These are phyloP conservation scores for Aphyosemion australe DNA, from an alignment of 2,113 vertebrate genomes.

Conservation along the genomic window DNA sequence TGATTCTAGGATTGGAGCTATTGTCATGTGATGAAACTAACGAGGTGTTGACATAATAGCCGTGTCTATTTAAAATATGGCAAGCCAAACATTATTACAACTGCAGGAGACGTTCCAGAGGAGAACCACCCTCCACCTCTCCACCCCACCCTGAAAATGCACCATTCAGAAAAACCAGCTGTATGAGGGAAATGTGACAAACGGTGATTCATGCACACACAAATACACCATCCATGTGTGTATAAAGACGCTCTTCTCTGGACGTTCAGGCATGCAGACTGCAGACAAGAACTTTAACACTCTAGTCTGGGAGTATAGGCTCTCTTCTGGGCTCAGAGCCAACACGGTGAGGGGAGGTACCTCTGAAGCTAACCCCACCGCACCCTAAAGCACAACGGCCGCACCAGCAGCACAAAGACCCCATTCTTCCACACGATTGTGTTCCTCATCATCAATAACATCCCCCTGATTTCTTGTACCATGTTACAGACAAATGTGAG, in stretches of 20 bases:
- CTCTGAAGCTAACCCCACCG: slow-evolving; percentile 42
- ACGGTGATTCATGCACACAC: slow-evolving; percentile 18
- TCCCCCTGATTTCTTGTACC: slow-evolving; percentile 19
- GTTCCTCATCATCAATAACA: slow-evolving; percentile 45
- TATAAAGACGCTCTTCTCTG: slow-evolving; percentile 21
- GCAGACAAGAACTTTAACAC: slow-evolving; percentile 71
- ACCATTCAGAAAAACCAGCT: slow-evolving; percentile 11
- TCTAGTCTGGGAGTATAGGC: slow-evolving; percentile 42
- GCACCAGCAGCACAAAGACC: slow-evolving; percentile 55
- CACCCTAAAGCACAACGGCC: slow-evolving; percentile 23
- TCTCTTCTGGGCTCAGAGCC: slow-evolving; percentile 48
- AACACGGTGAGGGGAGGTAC: slow-evolving; percentile 54
- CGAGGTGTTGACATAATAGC: neutral
- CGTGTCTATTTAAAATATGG: neutral
- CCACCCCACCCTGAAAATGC: slow-evolving; percentile 10
- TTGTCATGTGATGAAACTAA: neutral
- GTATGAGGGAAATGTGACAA: slow-evolving; percentile 25
- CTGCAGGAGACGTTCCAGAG: neutral
- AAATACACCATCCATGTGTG: slow-evolving; percentile 12
- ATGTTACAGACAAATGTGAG: too few relatives aligned
- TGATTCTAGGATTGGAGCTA: neutral
- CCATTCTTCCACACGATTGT: slow-evolving; percentile 46
- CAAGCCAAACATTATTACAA: neutral
- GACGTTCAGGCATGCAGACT: slow-evolving; percentile 45
- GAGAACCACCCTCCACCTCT: neutral